Evolutionary conservation across 2,888 invertebrate genomes (phyloP), one percentile per base, ranked within the genome.

Genomic region (Cecidostiba fungosa): DNA sequence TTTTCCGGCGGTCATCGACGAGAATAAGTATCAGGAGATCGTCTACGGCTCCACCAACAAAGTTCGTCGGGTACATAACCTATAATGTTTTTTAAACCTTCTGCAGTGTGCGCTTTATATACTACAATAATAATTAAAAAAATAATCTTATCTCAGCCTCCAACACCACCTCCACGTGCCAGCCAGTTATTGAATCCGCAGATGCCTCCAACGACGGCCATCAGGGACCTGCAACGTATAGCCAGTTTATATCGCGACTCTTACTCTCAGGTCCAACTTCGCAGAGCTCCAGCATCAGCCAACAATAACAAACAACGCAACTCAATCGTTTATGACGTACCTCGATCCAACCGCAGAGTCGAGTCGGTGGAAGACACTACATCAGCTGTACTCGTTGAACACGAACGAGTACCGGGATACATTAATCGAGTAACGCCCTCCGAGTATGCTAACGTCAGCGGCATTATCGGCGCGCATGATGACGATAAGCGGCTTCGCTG

Each of bases 281-380:
- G 78, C 8, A 50, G 36, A 19, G 50, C 39, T 3, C 12, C n/a
- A 36, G 19, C 10, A n/a, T 23, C 14, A 23, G 62, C 3, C 50
- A 8, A 23, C 54, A 43, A 1, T 10, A 43, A 12, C 43, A 12
- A 43, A 1, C 6, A 39, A 1, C 10, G 5, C 29, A 50, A 47
- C 10, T 19, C 73, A 3, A 12, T 80, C 76, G 5, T 87, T 12
- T 88, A 87, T 74, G 87, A 88, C 43, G 87, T 88, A 14, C 87
- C 87, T 23, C 70, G 82, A 3, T 81, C 85, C 0, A 79, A 59
- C 10, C 70, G 62, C 1, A 54, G 59, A 10, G 39, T 74, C 12
- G 5, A 39, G 12, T 8, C 23, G 6, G 23, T 10, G 10, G 14
- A 10, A 8, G 54, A 29, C 19, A 0, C 0, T 54, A 32, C 3